Evolutionary conservation across 2,888 invertebrate species (phyloP).

Genomic region (Lasiommata megera): DNA sequence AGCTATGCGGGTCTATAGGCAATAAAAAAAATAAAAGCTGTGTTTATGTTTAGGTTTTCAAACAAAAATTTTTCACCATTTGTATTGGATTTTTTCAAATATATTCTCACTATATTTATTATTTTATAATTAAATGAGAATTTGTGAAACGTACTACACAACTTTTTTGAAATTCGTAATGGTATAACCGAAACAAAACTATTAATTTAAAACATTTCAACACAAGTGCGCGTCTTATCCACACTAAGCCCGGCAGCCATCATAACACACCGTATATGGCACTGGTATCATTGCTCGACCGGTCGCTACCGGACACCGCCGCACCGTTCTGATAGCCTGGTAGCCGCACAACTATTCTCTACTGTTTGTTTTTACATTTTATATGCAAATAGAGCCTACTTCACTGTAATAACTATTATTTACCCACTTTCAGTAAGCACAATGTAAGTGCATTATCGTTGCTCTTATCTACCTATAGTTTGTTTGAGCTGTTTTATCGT

Average conservation of each 20-base stretch:
- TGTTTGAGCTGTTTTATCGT: too few species aligned
- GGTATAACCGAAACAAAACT: background rate
- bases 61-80: too few species aligned
- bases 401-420: background rate
- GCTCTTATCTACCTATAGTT: too few species aligned
- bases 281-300: constrained; percentile 2
- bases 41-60: too few species aligned
- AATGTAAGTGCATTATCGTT: background rate
- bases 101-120: too few species aligned
- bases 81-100: too few species aligned
- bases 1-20: too few species aligned
- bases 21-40: too few species aligned
- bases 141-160: too few species aligned
- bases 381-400: background rate
- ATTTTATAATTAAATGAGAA: too few species aligned
- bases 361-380: constrained; percentile 7
- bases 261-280: constrained; percentile 12
- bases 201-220: background rate
- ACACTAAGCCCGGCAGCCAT: constrained; percentile 2
- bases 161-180: too few species aligned
- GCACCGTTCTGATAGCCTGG: constrained; percentile 10
- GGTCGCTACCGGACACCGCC: constrained; percentile 17
- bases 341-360: constrained; percentile 5
- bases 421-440: background rate
- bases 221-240: background rate